Base-by-base conservation (phyloP, 2,888 invertebrate genomes). In the Epinotia nisella region DNA sequence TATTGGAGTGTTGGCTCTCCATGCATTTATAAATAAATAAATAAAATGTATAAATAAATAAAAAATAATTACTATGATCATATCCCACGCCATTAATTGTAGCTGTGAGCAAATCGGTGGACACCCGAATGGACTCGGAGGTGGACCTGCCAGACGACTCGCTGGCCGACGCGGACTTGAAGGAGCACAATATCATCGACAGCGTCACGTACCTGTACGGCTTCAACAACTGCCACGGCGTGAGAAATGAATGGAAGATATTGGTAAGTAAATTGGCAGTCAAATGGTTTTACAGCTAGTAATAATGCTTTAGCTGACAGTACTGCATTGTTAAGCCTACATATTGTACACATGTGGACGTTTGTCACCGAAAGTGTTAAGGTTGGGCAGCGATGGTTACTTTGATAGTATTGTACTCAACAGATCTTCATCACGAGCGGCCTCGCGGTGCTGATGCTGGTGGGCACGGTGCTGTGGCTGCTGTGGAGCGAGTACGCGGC, bases 201-300 rank as follows among this genome's bases (percentile, higher is more conserved):
- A 96, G 96, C 81, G 95, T 96, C 61, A 96, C 96, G 84, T 96
- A 96, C 81, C 93, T 96, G 53, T 96, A 96, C 79, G 96, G 96
- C 2, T 90, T 91, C 70, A 91, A 88, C 70, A 91, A 95, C 92
- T 84, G 95, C 87, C 83, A 94, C 84, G 86, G 92, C 77, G 82
- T 92, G 78, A 81, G 94, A 79, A 87, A 91, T 77, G 84, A 94
- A 85, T 88, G 94, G 94, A 88, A 94, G 85, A 86, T 90, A 75
- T 88, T 88, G 94, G 95, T 92, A 77, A 85, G 82, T 74, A 15
- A n/a, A n/a, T n/a, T 3, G 15, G 29, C 29, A 29, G 7, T 15
- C 15, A 15, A 45, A 39, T 2, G 39, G 2, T 39, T 39, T 29
- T 5, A 29, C 29, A 29, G 29, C 29, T 29, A 24, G 0, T 29